phyloP scores from a whole-genome alignment of 2,113 vertebrate genomes.

The Caloenas nicobarica region DNA sequence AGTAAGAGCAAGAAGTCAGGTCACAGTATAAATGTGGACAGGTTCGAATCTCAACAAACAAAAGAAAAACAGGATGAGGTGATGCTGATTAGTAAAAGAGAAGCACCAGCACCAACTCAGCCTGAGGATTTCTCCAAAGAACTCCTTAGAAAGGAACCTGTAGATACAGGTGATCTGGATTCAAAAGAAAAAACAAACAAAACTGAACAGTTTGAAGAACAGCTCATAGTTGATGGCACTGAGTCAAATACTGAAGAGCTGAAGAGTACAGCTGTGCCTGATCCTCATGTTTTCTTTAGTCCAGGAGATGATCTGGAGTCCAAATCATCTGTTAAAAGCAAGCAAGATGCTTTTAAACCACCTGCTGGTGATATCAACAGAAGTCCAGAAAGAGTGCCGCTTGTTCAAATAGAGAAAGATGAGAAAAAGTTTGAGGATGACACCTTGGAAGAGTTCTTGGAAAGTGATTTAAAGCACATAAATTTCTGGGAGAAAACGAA shows the following conservation, averaged over 20 bases:
- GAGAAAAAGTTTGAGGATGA: background rate
- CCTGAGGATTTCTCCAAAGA: background rate
- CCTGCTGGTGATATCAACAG: background rate
- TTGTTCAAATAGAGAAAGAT: background rate
- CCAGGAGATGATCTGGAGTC: background rate
- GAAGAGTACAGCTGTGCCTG: background rate
- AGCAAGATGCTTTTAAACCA: background rate
- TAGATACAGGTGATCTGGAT: background rate
- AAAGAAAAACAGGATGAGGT: constrained; percentile 16
- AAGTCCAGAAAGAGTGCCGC: background rate
- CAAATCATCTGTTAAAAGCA: background rate
- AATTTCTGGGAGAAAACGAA: background rate
- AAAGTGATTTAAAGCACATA: background rate
- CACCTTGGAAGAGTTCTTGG: background rate
- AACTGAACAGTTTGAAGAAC: background rate
- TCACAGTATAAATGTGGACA: constrained; percentile 32
- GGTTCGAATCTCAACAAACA: constrained; percentile 60
- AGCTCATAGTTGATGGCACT: background rate
- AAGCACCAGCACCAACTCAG: background rate
- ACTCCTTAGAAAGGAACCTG: background rate
- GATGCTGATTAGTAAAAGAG: constrained; percentile 21
- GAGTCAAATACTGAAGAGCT: background rate
- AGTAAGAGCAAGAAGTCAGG: constrained; percentile 50
- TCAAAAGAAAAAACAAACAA: background rate
- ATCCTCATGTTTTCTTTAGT: background rate